Evolutionary conservation across 2,113 vertebrate genomes (phyloP).

Genomic region (Leptodactylus fuscus): DNA sequence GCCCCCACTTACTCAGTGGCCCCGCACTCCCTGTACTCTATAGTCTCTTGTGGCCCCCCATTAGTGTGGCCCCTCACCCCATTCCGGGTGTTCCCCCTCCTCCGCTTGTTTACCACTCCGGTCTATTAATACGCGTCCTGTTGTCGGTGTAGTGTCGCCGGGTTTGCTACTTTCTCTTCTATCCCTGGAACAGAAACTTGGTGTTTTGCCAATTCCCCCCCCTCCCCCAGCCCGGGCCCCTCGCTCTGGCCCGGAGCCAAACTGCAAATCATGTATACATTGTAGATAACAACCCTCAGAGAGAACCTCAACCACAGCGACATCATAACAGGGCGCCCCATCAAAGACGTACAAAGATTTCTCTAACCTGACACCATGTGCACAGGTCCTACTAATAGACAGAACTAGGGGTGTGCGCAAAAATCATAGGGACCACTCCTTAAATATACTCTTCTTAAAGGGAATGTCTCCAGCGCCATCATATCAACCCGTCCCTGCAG

Average conservation of each 20-base stretch:
- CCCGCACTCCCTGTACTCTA: too few species aligned
- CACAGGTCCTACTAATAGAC: background rate
- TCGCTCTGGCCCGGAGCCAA: too few species aligned
- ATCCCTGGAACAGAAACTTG: background rate
- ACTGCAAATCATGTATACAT: background rate
- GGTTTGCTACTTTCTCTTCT: background rate
- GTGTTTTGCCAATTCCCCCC: background rate
- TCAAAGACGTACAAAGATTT: too few species aligned
- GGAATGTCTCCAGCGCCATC: too few species aligned
- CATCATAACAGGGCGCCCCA: background rate
- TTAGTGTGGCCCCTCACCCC: too few species aligned
- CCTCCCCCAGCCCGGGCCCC: background rate
- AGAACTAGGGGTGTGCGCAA: too few species aligned
- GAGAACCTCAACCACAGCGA: background rate
- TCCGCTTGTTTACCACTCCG: slow-evolving; percentile 12
- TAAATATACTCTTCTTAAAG: too few species aligned
- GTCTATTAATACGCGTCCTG: slow-evolving; percentile 1
- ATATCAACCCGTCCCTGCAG: too few species aligned
- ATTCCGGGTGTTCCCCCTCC: too few species aligned
- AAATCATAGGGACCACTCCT: too few species aligned
- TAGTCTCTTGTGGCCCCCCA: too few species aligned
- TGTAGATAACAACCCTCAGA: background rate
- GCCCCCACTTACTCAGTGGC: too few species aligned
- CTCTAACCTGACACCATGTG: background rate
- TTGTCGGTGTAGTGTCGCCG: background rate